Evolutionary conservation across 1,140 invertebrate genomes (phyloP), one percentile per base, ranked within the genome.

Genomic region (Temnothorax curvispinosus): DNA sequence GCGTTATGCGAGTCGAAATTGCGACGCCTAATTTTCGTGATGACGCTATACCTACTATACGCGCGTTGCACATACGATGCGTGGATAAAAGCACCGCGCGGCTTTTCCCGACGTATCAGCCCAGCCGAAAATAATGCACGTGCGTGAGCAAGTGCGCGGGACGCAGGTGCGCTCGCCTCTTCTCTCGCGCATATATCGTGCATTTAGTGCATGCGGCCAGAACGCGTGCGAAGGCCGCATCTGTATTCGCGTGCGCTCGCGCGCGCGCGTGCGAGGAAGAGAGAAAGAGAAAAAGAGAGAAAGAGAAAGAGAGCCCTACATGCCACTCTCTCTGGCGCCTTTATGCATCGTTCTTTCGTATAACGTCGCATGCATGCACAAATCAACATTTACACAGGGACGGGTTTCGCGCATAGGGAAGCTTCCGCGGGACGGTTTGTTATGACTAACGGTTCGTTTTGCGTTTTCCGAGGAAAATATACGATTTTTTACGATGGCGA

Each of bases 11-110:
- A 58, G 32, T 44, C 71, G 56, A 21, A 78, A 62, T 44, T 50
- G n/a, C 58, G n/a, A 60, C 54, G 64, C 56, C 80, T 90, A 90
- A 90, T 90, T 90, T 90, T 90, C 86, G 64, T 84, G 89, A 90
- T 88, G 89, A 77, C 81, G 81, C 47, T 60, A 13, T 54, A 67
- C 32, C 27, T 27, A 11, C 47, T 9, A 13, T 41, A 11, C 7
- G n/a, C 56, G 41, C 52, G 7, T 9, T 38, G 67, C 62, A 27
- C 58, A n/a, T 35, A 72, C 67, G 74, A 72, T 35, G 56, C 41
- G 32, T 54, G 88, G 15, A 86, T 50, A 72, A 81, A 81, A 44
- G 76, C 76, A 44, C 75, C 9, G n/a, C 18, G 56, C 50, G 52
- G 35, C 58, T 41, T 71, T 76, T 50, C 27, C 52, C 64, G 47